phyloP scores from a whole-genome alignment of 2,113 vertebrate genomes.

The Amphilophus citrinellus region DNA sequence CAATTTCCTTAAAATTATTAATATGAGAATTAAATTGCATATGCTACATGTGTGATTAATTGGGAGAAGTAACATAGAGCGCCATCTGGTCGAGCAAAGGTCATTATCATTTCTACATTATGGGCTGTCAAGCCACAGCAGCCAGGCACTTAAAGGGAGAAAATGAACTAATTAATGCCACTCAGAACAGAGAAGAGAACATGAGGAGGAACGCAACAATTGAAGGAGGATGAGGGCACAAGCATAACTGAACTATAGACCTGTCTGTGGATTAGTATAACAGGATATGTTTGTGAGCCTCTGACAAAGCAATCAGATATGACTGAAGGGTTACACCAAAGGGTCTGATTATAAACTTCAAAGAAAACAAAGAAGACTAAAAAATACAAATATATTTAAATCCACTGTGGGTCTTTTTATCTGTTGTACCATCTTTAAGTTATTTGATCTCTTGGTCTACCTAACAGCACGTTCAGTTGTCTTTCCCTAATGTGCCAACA shows the following conservation, averaged over 20 bases:
- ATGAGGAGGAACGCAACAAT: slow-evolving; percentile 42
- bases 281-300: slow-evolving; percentile 2
- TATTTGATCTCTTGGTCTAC: slow-evolving; percentile 2
- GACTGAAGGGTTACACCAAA: not conserved
- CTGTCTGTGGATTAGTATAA: slow-evolving; percentile 33
- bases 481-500: not conserved
- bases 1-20: slow-evolving; percentile 8
- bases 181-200: slow-evolving; percentile 55
- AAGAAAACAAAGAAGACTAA: not conserved
- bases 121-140: slow-evolving; percentile 63
- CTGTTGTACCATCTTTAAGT: not conserved
- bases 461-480: slow-evolving; percentile 1
- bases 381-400: not conserved
- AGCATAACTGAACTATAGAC: slow-evolving; percentile 59
- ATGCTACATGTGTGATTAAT: slow-evolving; percentile 30
- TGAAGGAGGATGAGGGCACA: slow-evolving; percentile 16
- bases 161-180: slow-evolving; percentile 78
- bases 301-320: not conserved
- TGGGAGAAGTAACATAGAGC: slow-evolving; percentile 31
- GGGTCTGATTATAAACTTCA: not conserved
- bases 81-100: slow-evolving; percentile 66
- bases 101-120: slow-evolving; percentile 73
- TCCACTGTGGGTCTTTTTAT: not conserved
- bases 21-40: slow-evolving; percentile 17
- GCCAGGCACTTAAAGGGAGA: slow-evolving; percentile 59